phyloP scores from a whole-genome alignment of 2,888 invertebrate species.

The Cosmopolites sordidus region DNA sequence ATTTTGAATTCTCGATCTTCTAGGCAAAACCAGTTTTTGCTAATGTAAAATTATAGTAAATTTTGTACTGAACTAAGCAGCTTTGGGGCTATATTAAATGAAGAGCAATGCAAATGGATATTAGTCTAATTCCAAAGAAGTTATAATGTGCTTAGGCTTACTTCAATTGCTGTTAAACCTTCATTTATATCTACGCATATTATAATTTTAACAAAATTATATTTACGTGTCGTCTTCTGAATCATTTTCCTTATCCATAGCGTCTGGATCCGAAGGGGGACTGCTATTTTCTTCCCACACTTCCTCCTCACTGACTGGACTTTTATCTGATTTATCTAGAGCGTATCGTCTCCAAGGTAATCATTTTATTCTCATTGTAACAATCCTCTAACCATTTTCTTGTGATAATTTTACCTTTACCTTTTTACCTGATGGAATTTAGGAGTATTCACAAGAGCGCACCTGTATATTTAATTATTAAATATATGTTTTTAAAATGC shows the following conservation, averaged over 20 bases:
- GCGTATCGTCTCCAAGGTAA: constrained; percentile 61
- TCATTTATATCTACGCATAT: too few species aligned
- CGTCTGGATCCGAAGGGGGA: neutral
- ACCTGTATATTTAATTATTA: too few species aligned
- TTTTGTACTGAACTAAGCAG: too few species aligned
- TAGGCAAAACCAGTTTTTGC: too few species aligned
- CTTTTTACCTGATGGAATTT: constrained; percentile 72
- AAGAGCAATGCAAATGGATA: too few species aligned
- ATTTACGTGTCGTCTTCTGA: constrained; percentile 29
- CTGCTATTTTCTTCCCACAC: constrained; percentile 43
- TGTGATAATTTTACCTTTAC: constrained; percentile 61
- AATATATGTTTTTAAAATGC: too few species aligned
- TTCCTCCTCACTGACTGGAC: constrained; percentile 54
- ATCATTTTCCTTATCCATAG: constrained; percentile 6
- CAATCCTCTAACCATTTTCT: constrained; percentile 74
- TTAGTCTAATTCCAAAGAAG: too few species aligned
- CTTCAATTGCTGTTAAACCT: too few species aligned
- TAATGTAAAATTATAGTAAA: too few species aligned
- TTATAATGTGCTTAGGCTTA: too few species aligned
- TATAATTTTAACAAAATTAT: neutral
- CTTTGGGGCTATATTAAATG: too few species aligned
- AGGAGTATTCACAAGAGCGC: constrained; percentile 86
- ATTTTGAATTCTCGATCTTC: too few species aligned
- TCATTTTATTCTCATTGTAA: constrained; percentile 54
- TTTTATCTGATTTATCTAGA: constrained; percentile 50